These are phyloP conservation scores for Neomonachus schauinslandi DNA, from an alignment of 2,113 vertebrate genomes.

Conservation along the genomic window DNA sequence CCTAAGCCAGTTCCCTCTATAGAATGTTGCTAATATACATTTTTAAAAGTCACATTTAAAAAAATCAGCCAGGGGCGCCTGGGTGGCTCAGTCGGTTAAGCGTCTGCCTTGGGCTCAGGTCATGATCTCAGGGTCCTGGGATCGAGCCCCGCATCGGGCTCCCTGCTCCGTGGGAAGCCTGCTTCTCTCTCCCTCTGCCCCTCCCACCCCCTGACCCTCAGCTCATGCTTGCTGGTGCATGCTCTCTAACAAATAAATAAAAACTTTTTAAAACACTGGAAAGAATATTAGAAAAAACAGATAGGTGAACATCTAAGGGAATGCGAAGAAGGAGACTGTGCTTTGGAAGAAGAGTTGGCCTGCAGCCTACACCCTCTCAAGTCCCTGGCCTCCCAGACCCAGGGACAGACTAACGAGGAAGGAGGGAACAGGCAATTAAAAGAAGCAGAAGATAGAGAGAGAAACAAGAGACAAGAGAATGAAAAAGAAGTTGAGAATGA, in stretches of 20 bases:
- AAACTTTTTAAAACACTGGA: not conserved
- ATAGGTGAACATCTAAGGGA: not conserved
- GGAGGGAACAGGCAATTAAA: not conserved
- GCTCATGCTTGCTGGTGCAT: too few species aligned
- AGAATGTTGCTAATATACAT: not conserved
- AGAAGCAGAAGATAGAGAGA: not conserved
- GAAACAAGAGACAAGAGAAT: not conserved
- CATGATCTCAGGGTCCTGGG: too few species aligned
- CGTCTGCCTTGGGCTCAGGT: too few species aligned
- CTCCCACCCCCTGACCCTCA: too few species aligned
- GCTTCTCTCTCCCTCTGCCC: too few species aligned
- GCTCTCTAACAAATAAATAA: too few species aligned
- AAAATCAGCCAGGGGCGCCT: not conserved
- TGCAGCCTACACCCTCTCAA: not conserved
- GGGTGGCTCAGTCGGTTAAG: too few species aligned
- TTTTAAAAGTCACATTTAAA: not conserved
- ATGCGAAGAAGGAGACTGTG: not conserved
- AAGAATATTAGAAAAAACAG: conserved; percentile 1
- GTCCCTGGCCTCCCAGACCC: not conserved
- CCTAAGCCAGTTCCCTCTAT: not conserved
- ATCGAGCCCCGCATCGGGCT: too few species aligned
- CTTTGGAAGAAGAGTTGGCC: not conserved
- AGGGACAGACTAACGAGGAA: not conserved
- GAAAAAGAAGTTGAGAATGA: not conserved
- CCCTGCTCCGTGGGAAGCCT: too few species aligned